Conservation (phyloP, 2,797 vertebrate genomes). For the Pristis pectinata region DNA sequence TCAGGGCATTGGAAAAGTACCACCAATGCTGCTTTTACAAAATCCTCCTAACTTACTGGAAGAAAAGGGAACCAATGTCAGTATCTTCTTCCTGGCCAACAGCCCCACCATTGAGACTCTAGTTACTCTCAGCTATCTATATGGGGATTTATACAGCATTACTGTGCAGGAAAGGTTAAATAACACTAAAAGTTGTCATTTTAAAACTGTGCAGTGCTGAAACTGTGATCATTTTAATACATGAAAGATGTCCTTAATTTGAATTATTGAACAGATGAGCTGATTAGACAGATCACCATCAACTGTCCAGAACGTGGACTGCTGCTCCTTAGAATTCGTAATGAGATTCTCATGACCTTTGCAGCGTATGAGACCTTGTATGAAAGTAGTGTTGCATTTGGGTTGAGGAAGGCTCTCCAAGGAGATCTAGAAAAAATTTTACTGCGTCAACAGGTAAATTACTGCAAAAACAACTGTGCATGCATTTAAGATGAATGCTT, state of each 20-base stretch:
- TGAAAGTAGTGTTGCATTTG: slow-evolving; percentile 39
- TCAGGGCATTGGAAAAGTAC: too few species aligned
- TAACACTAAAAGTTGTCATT: background rate
- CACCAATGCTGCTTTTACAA: too few species aligned
- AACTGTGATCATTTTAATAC: background rate
- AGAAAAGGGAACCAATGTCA: too few species aligned
- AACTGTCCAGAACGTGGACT: slow-evolving; percentile 39
- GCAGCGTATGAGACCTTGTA: slow-evolving; percentile 37
- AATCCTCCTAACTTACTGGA: too few species aligned
- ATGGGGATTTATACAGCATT: background rate
- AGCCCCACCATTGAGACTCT: too few species aligned
- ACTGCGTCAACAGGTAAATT: slow-evolving; percentile 26
- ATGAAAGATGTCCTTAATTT: background rate
- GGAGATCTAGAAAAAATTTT: slow-evolving; percentile 35
- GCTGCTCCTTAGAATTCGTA: slow-evolving; percentile 37
- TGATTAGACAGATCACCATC: slow-evolving; percentile 39
- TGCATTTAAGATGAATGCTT: background rate
- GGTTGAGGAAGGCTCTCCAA: slow-evolving; percentile 39
- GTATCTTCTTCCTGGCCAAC: too few species aligned
- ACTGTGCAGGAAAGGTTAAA: background rate
- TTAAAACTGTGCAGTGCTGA: background rate
- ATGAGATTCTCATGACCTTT: slow-evolving; percentile 38
- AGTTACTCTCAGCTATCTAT: too few species aligned
- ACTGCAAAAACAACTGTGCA: background rate
- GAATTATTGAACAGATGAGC: slow-evolving; percentile 38